phyloP scores from a whole-genome alignment of 2,888 invertebrate species.

The Ctenicera cuprea region DNA sequence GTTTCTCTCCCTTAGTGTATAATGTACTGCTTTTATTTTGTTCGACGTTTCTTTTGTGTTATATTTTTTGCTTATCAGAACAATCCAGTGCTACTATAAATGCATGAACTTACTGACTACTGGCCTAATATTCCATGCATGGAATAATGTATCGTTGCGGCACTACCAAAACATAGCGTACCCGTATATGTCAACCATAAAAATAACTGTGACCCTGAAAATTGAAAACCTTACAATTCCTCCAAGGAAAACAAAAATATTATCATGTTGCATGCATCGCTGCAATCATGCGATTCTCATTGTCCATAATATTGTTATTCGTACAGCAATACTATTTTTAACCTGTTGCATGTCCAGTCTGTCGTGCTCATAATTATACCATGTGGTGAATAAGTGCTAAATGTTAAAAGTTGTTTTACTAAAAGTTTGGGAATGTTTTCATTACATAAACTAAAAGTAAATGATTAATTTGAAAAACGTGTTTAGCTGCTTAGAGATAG shows the following conservation, averaged over 20 bases:
- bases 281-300: slow-evolving; percentile 23
- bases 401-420: not conserved
- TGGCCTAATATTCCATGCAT: slow-evolving; percentile 30
- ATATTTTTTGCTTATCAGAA: slow-evolving; percentile 6
- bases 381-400: not conserved
- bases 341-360: slow-evolving; percentile 23
- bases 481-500: too few species aligned
- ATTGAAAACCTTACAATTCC: slow-evolving; percentile 6
- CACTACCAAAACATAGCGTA: slow-evolving; percentile 1
- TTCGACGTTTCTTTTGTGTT: slow-evolving; percentile 2
- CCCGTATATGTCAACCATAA: not conserved
- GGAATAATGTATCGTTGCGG: slow-evolving; percentile 17
- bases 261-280: slow-evolving; percentile 28
- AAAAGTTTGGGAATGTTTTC: too few species aligned
- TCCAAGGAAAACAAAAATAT: slow-evolving; percentile 17
- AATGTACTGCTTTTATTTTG: too few species aligned
- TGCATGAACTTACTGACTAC: not conserved
- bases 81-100: not conserved
- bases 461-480: too few species aligned
- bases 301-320: not conserved
- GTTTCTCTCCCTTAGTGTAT: too few species aligned
- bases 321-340: slow-evolving; percentile 18
- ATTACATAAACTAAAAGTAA: too few species aligned
- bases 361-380: not conserved
- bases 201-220: slow-evolving; percentile 15